These are phyloP conservation scores for Stenurella melanura DNA, from an alignment of 2,888 invertebrate species.

Conservation along the genomic window DNA sequence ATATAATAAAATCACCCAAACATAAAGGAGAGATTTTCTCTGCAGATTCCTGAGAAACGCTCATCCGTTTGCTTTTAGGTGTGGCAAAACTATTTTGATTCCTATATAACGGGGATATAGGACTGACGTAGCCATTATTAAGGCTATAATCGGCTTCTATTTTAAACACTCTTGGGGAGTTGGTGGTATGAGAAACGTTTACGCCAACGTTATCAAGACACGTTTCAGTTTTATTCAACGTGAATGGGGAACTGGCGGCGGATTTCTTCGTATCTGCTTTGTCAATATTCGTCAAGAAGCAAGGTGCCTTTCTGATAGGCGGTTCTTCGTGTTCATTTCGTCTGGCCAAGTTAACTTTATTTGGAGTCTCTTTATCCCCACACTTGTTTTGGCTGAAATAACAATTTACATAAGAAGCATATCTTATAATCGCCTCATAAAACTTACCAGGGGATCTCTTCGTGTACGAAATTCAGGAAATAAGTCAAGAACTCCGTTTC, in stretches of 20 bases:
- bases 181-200: constrained; percentile 36
- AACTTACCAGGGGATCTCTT: constrained; percentile 65
- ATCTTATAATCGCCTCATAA: not conserved
- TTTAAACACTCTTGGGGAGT: constrained; percentile 58
- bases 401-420: constrained; percentile 1
- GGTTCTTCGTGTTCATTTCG: constrained; percentile 20
- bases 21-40: constrained; percentile 61
- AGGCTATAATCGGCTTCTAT: constrained; percentile 33
- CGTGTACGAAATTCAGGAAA: constrained; percentile 70
- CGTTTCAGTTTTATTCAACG: not conserved
- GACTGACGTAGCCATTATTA: constrained; percentile 58
- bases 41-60: not conserved
- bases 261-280: constrained; percentile 21
- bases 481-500: constrained; percentile 67
- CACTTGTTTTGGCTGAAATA: constrained; percentile 49
- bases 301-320: not conserved
- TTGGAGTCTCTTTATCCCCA: constrained; percentile 34
- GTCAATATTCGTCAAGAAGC: not conserved
- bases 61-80: constrained; percentile 52
- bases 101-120: constrained; percentile 65
- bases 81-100: constrained; percentile 54
- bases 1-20: constrained; percentile 69
- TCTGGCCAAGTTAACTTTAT: constrained; percentile 44
- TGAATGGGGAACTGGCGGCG: constrained; percentile 4
- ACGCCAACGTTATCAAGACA: not conserved